Base-by-base conservation (phyloP, 92 coral and sea anemone genomes). In the Heteractis magnifica region DNA sequence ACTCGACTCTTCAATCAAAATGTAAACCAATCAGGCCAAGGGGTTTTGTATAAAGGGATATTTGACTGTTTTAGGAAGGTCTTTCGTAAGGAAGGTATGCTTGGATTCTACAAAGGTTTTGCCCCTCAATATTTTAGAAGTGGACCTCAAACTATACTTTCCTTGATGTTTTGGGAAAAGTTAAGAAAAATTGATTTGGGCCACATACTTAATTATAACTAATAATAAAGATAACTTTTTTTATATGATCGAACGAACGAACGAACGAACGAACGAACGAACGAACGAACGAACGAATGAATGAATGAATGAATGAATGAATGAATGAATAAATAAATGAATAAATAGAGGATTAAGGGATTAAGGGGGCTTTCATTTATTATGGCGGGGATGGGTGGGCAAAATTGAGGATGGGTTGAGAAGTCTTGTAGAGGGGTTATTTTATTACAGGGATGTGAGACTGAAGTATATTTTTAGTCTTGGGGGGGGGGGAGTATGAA, bases 1-100 rank as follows among this genome's bases (percentile, higher is more conserved):
- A 95, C 98, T 23, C 89, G 98, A 65, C 88, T 95, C 10, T 95
- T 93, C 80, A 95, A 95, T 79, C 98, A 95, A 93, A 96, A 93
- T 23, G 88, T 94, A 21, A 85, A 74, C 48, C 82, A 88, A 41
- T 64, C 92, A 51, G 98, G 97, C 8, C 82, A 77, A 65, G 98
- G 98, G 55, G 73, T 93, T 8, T 81, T 95, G 10, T 95, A 95
- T 78, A 79, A 82, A 77, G 98, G 98, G 9, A 86, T 90, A 14
- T 73, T 86, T 62, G 98, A 95, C 90, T 95, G 98, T 51, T 89
- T 90, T 88, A 72, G 85, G 5, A 95, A 95, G 72, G 87, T 95
- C 58, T 91, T 93, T 65, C 80, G 76, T 52, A 90, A 86, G 52
- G 98, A 95, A 83, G 98, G 98, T 4, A 15, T 95, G 10, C 75